Evolutionary conservation across 1,140 invertebrate species (phyloP).

Genomic region (Tribolium madens): DNA sequence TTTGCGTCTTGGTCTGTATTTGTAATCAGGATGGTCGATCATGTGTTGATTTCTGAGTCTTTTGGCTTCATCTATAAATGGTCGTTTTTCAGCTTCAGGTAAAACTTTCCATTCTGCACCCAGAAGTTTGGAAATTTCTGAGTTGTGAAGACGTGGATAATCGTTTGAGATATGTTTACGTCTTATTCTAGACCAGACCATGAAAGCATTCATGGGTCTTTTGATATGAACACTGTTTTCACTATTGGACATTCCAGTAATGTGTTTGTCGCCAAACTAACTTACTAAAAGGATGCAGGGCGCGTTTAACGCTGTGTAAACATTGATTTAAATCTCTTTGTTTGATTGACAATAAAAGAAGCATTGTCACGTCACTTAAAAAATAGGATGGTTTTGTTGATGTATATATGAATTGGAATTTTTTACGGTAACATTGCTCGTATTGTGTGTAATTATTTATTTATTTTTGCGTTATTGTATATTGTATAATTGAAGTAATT

Average conservation of each 20-base stretch:
- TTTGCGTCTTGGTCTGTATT: slow-evolving; percentile 78
- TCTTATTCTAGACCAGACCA: slow-evolving; percentile 77
- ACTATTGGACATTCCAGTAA: slow-evolving; percentile 4
- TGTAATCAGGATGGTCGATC: slow-evolving; percentile 81
- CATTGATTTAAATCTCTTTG: slow-evolving; percentile 62
- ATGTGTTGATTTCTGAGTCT: slow-evolving; percentile 79
- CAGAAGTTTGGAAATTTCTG: slow-evolving; percentile 80
- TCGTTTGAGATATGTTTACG: slow-evolving; percentile 82
- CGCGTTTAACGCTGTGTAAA: slow-evolving; percentile 62
- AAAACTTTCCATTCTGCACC: slow-evolving; percentile 79
- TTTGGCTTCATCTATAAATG: slow-evolving; percentile 89
- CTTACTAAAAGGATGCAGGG: slow-evolving; percentile 52
- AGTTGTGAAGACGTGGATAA: slow-evolving; percentile 86
- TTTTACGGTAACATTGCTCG: slow-evolving; percentile 13
- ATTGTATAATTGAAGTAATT: slow-evolving; percentile 26
- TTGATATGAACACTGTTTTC: slow-evolving; percentile 68
- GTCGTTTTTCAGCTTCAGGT: slow-evolving; percentile 76
- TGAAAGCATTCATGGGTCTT: slow-evolving; percentile 80
- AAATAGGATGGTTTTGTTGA: slow-evolving; percentile 21
- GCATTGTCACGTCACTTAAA: slow-evolving; percentile 53
- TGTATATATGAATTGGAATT: slow-evolving; percentile 17
- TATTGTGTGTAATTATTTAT: slow-evolving; percentile 35
- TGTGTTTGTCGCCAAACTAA: slow-evolving; percentile 44
- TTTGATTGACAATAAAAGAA: slow-evolving; percentile 58
- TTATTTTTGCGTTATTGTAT: slow-evolving; percentile 40